Evolutionary conservation across 2,888 invertebrate genomes (phyloP), one percentile per base, ranked within the genome.

Genomic region (Mayetiola destructor): DNA sequence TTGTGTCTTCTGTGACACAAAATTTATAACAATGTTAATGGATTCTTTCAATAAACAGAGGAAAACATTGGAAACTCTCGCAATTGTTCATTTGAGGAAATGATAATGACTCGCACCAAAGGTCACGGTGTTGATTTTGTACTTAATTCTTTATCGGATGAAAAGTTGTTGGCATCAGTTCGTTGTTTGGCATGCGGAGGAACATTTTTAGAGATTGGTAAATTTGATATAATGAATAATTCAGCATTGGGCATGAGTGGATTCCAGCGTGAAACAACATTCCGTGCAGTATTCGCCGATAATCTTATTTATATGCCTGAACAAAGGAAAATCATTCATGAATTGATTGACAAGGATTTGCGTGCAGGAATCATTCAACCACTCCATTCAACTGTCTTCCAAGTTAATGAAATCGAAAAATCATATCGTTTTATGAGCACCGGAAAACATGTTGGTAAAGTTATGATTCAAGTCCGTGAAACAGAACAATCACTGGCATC

Each of bases 91-190:
- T 97, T 97, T 69, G 94, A 95, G 69, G 79, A 82, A 61, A 82
- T 93, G 79, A 79, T 97, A 57, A 77, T 84, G 63, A 76, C 75
- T 53, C 79, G 82, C 65, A 95, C 95, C 0, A 77, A 83, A 9
- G 94, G 95, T 14, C 77, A 77, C 62, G 94, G 95, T 37, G 95
- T 97, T 0, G 89, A 97, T 66, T 73, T 94, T 57, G 87, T 96
- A 14, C 73, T 92, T 8, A 97, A 97, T 70, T 94, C 93, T 0
- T 73, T 97, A 42, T 82, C 94, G 0, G 94, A 91, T 65, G 94
- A 96, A 48, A 95, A 95, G 70, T 76, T 95, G 1, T 77, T 80
- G 65, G 86, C 82, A 0, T 82, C 82, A 0, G 68, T 81, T 0
- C 73, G 81, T 2, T 84, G 83, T 62, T 67, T 84, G 10, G 79